Evolutionary conservation across 2,113 vertebrate genomes (phyloP).

Genomic region (Prinia subflava): DNA sequence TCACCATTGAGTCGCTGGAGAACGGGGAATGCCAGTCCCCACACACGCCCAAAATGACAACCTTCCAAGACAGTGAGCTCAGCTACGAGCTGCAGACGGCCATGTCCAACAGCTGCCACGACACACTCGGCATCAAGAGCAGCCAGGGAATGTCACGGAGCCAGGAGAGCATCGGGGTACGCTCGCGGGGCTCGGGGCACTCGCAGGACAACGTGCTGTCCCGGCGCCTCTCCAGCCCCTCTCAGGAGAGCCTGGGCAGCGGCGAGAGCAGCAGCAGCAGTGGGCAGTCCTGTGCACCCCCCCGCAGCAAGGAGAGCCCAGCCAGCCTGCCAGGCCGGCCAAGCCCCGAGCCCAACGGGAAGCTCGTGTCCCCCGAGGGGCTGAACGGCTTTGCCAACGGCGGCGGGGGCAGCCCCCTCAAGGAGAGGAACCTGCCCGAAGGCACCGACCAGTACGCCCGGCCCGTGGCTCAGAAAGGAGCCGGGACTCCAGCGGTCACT

Average conservation of each 20-base stretch:
- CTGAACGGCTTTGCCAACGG: not conserved
- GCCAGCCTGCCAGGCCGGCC: not conserved
- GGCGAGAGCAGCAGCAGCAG: conserved; percentile 65
- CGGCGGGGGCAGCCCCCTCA: conserved; percentile 24
- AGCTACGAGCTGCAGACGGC: conserved; percentile 88
- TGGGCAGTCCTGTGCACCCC: not conserved
- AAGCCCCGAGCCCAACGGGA: not conserved
- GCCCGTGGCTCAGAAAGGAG: conserved; percentile 2
- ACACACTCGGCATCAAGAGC: conserved; percentile 71
- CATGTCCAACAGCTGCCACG: conserved; percentile 79
- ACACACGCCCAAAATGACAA: conserved; percentile 82
- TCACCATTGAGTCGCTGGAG: conserved; percentile 85
- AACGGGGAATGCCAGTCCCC: conserved; percentile 77
- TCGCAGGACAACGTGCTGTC: conserved; percentile 78
- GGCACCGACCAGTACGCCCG: conserved; percentile 79
- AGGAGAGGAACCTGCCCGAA: conserved; percentile 88
- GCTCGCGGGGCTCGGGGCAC: conserved; percentile 87
- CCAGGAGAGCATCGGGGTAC: conserved; percentile 88
- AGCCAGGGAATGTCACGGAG: conserved; percentile 79
- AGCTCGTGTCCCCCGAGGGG: not conserved
- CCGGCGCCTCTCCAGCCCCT: conserved; percentile 58
- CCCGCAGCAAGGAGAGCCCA: not conserved
- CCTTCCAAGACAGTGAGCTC: conserved; percentile 91
- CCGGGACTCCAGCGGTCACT: not conserved
- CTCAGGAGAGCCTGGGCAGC: conserved; percentile 76